Evolutionary conservation across 2,888 invertebrate species (phyloP).

Genomic region (Anticlea derivata): DNA sequence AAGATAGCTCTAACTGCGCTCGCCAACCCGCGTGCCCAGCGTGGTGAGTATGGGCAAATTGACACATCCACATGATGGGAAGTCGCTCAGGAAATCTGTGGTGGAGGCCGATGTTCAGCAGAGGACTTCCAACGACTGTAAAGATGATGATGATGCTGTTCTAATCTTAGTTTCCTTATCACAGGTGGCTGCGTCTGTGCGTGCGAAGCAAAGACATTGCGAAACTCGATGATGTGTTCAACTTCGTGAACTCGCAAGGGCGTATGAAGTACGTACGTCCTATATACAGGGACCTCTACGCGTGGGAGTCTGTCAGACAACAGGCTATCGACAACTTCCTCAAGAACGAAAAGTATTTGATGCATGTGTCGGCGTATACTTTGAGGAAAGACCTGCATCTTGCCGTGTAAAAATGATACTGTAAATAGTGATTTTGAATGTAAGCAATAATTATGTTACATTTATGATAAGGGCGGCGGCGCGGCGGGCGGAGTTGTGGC

Average conservation of each 20-base stretch:
- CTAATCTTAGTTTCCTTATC: too few species aligned
- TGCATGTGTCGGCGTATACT: constrained; percentile 90
- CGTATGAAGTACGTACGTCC: constrained; percentile 96
- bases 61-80: too few species aligned
- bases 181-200: constrained; percentile 90
- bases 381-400: constrained; percentile 90
- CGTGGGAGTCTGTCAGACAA: constrained; percentile 89
- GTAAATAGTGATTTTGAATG: constrained; percentile 1
- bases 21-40: too few species aligned
- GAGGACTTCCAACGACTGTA: too few species aligned
- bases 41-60: too few species aligned
- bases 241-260: constrained; percentile 93
- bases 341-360: constrained; percentile 89
- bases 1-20: too few species aligned
- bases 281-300: constrained; percentile 92
- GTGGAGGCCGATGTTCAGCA: too few species aligned
- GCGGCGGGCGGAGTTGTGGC: too few species aligned
- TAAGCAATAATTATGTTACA: constrained; percentile 13
- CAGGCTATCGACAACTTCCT: constrained; percentile 89
- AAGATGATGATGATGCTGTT: too few species aligned
- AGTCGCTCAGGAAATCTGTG: too few species aligned
- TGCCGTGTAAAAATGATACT: constrained; percentile 35
- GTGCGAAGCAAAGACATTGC: constrained; percentile 88
- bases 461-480: too few species aligned
- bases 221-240: constrained; percentile 86